A percentile compares a stretch with the other conserved stretches of the same genome.
phyloP scores from a whole-genome alignment of 2,113 vertebrate species.

The Dromiciops gliroides region DNA sequence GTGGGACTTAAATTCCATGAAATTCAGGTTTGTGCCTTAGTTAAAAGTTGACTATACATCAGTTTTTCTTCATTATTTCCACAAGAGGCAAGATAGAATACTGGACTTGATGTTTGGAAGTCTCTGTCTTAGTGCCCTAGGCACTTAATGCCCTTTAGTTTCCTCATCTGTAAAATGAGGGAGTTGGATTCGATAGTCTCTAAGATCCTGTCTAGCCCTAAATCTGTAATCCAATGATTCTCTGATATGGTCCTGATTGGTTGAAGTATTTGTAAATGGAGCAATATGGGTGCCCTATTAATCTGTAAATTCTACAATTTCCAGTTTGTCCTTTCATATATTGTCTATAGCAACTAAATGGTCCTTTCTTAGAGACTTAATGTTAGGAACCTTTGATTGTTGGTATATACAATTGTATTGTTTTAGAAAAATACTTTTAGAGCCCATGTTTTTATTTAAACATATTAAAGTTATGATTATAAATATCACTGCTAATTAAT shows the following conservation, averaged over 20 bases:
- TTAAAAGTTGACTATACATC: constrained; percentile 10
- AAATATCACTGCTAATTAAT: neutral
- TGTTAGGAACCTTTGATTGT: neutral
- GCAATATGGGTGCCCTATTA: neutral
- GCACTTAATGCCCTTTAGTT: neutral
- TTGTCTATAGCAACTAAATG: neutral
- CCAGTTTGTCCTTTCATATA: neutral
- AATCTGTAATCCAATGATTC: neutral
- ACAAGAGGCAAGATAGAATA: neutral
- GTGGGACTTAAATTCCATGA: constrained; percentile 92
- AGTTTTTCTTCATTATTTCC: constrained; percentile 9
- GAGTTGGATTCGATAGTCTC: neutral
- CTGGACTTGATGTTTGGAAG: neutral
- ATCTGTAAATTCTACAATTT: neutral
- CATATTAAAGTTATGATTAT: neutral
- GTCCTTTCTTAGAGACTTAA: neutral
- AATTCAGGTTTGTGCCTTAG: constrained; percentile 90
- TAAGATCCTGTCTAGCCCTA: neutral
- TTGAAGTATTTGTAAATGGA: neutral
- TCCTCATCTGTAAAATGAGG: neutral
- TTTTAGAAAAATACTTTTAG: constrained; percentile 39
- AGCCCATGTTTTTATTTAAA: constrained; percentile 44
- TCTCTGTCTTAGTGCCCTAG: too few species aligned
- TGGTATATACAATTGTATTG: neutral
- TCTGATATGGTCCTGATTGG: neutral